A percentile compares a stretch with the other conserved stretches of the same genome.
phyloP scores from a whole-genome alignment of 2,888 invertebrate species.

The Drosophila pegasa region DNA sequence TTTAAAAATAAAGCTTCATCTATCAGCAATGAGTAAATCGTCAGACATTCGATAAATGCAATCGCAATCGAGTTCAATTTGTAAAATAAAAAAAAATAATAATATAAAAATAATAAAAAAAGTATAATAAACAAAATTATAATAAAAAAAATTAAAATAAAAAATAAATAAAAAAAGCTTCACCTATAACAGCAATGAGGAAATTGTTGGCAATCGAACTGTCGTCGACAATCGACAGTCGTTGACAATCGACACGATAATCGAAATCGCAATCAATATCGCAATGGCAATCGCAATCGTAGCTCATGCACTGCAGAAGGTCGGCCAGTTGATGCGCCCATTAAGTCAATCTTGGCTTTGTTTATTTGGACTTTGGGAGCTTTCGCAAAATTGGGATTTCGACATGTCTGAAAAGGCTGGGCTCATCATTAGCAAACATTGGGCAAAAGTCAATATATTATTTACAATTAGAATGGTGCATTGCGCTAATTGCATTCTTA shows the following conservation, averaged over 20 bases:
- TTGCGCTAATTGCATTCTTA: slow-evolving; percentile 46
- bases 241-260: neutral
- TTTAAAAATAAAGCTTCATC: too few relatives aligned
- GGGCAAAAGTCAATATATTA: neutral
- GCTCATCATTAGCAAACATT: slow-evolving; percentile 27
- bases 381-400: slow-evolving; percentile 17
- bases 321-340: slow-evolving; percentile 42
- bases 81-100: too few relatives aligned
- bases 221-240: too few relatives aligned
- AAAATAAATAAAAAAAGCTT: slow-evolving; percentile 60
- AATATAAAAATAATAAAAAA: too few relatives aligned
- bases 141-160: too few relatives aligned
- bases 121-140: too few relatives aligned
- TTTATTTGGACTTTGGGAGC: slow-evolving; percentile 4
- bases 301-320: slow-evolving; percentile 38
- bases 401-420: neutral
- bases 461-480: slow-evolving; percentile 8
- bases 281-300: slow-evolving; percentile 18
- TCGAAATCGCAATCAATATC: neutral
- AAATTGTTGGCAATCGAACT: slow-evolving; percentile 39
- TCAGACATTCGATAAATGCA: too few relatives aligned
- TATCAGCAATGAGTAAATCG: too few relatives aligned
- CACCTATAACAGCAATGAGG: slow-evolving; percentile 71
- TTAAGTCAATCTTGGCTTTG: neutral
- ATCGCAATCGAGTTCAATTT: too few relatives aligned